Percentiles rank a stretch among this genome's conserved stretches.
Evolutionary conservation across 23 tunicate genomes (phyloP).

Genomic region (Trididemnum miniatum): DNA sequence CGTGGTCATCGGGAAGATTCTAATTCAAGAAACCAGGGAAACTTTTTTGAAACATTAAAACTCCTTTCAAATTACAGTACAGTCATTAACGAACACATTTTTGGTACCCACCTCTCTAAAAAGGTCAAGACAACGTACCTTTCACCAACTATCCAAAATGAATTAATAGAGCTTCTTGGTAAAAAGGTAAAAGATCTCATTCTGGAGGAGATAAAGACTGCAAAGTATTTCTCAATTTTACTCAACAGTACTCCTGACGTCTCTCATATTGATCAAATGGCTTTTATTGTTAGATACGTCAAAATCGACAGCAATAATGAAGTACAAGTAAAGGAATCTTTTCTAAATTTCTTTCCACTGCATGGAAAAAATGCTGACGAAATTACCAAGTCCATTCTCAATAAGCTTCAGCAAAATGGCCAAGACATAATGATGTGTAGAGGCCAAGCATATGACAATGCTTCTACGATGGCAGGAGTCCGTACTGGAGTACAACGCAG

Average conservation of each 20-base stretch:
- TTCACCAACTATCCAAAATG: constrained; percentile 37
- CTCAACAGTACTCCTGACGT: constrained; percentile 30
- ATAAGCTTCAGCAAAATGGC: constrained; percentile 39
- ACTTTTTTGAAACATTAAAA: constrained; percentile 45
- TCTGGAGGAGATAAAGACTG: constrained; percentile 32
- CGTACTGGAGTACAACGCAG: constrained; percentile 35
- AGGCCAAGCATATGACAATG: constrained; percentile 39
- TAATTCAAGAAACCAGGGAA: constrained; percentile 48
- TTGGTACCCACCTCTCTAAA: constrained; percentile 11
- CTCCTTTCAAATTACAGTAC: constrained; percentile 39
- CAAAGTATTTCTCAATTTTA: constrained; percentile 33
- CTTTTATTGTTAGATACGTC: constrained; percentile 34
- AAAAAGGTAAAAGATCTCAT: constrained; percentile 37
- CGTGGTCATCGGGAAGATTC: constrained; percentile 42
- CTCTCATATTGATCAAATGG: constrained; percentile 27
- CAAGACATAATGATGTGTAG: constrained; percentile 31
- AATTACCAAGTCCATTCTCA: constrained; percentile 33
- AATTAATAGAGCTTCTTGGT: constrained; percentile 32
- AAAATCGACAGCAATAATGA: constrained; percentile 31
- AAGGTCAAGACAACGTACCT: constrained; percentile 39
- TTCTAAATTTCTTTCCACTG: constrained; percentile 37
- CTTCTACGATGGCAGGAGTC: constrained; percentile 38
- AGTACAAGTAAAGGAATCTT: constrained; percentile 29
- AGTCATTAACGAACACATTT: constrained; percentile 45
- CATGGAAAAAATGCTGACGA: constrained; percentile 30